Evolutionary conservation across 2,888 invertebrate genomes (phyloP), one percentile per base, ranked within the genome.

Genomic region (Oasisia sp.): DNA sequence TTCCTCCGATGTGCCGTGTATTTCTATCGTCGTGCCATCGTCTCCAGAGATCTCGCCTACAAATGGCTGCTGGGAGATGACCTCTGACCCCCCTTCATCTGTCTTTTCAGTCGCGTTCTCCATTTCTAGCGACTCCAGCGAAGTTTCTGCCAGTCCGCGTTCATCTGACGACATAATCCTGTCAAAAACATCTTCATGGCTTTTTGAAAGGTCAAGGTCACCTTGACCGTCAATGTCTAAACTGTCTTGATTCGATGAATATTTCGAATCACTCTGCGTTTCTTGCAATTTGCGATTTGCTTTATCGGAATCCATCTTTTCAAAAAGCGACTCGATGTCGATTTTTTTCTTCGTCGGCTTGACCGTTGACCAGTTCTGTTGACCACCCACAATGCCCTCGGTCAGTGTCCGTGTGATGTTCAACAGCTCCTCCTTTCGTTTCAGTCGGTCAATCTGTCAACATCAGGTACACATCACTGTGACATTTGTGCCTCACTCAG

Each of bases 401-500:
- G 98, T 98, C 91, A 99, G 96, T 90, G 97, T 97, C 90, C 97
- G 97, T 0, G 98, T 97, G 27, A 98, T 95, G 90, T 98, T 97
- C 90, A 99, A 96, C n/a, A 99, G 96, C 92, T 97, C 97, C 94
- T 97, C 97, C 96, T 98, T 98, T 38, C 95, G 93, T 45, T 94
- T 94, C 19, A 97, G 93, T 97, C 98, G 96, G 97, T 98, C 95
- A 98, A 98, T 98, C 97, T 99, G 96, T 92, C 95, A 91, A 56
- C 44, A 56, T 91, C 74, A 74, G 74, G 74, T 74, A 27, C 27
- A 74, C 74, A 74, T 74, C n/a, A 74, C 74, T 27, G 1, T 74
- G 74, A 32, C 32, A n/a, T 92, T 50, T 14, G 1, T 50, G 45
- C 45, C 11, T 14, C 91, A 27, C 91, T 91, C 14, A 93, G 56